phyloP scores from a whole-genome alignment of 2,888 invertebrate genomes.

The Empis livida region DNA sequence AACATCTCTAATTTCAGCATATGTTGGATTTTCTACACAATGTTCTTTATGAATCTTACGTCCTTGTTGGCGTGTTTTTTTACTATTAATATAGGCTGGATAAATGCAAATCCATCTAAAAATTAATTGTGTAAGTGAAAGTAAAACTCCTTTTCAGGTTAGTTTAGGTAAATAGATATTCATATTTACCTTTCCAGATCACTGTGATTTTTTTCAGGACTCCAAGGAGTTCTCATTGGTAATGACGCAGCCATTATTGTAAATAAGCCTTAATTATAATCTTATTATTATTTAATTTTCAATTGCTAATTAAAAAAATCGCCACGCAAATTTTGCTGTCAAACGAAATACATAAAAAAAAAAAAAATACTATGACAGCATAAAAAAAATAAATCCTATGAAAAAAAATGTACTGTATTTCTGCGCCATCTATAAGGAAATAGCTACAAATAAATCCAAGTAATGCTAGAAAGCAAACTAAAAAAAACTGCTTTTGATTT shows the following conservation, averaged over 20 bases:
- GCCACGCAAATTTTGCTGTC: background rate
- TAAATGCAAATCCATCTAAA: constrained; percentile 89
- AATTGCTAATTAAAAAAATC: background rate
- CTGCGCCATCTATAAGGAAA: too few species aligned
- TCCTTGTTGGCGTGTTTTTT: constrained; percentile 82
- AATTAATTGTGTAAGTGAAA: constrained; percentile 6
- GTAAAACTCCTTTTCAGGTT: background rate
- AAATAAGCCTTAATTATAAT: too few species aligned
- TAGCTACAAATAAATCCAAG: too few species aligned
- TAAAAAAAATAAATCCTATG: too few species aligned
- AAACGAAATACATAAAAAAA: too few species aligned
- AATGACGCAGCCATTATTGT: constrained; percentile 39
- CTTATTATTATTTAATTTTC: too few species aligned
- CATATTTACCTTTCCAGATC: constrained; percentile 55
- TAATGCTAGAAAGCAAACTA: too few species aligned
- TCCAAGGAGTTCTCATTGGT: constrained; percentile 47
- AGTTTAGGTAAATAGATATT: background rate
- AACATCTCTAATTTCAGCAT: constrained; percentile 90
- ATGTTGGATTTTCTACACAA: constrained; percentile 91
- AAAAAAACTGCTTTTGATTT: too few species aligned
- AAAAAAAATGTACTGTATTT: too few species aligned
- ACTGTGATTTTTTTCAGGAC: constrained; percentile 63
- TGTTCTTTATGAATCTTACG: constrained; percentile 68
- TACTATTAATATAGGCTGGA: constrained; percentile 91
- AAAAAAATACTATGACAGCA: too few species aligned